Conservation (phyloP, 2,797 vertebrate species). For the Streptopelia turtur region DNA sequence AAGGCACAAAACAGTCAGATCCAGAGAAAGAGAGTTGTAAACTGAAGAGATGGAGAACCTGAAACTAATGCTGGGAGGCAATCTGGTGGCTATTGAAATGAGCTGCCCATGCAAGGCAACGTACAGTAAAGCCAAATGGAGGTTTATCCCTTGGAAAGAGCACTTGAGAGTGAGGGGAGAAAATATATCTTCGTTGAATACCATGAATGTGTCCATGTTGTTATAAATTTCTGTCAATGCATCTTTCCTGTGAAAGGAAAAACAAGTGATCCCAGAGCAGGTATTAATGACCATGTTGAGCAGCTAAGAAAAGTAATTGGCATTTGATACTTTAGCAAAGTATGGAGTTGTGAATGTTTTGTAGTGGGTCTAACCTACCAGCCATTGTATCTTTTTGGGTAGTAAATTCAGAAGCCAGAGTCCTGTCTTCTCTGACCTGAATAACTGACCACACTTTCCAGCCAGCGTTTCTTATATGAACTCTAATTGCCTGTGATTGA, state of each 20-base stretch:
- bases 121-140: neutral
- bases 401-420: neutral
- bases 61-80: neutral
- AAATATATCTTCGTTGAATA: neutral
- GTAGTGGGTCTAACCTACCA: neutral
- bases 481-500: neutral
- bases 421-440: neutral
- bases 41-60: neutral
- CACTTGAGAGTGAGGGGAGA: neutral
- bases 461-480: neutral
- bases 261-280: neutral
- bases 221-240: neutral
- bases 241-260: neutral
- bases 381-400: neutral
- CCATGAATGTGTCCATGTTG: neutral
- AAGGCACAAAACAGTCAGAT: neutral
- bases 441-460: neutral
- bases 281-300: neutral
- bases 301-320: neutral
- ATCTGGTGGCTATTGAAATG: neutral
- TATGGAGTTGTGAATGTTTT: neutral
- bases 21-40: neutral
- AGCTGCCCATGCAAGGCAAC: neutral
- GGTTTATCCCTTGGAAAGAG: neutral
- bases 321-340: neutral